Evolutionary conservation across 2,113 vertebrate genomes (phyloP).

Genomic region (Eulemur rufifrons): DNA sequence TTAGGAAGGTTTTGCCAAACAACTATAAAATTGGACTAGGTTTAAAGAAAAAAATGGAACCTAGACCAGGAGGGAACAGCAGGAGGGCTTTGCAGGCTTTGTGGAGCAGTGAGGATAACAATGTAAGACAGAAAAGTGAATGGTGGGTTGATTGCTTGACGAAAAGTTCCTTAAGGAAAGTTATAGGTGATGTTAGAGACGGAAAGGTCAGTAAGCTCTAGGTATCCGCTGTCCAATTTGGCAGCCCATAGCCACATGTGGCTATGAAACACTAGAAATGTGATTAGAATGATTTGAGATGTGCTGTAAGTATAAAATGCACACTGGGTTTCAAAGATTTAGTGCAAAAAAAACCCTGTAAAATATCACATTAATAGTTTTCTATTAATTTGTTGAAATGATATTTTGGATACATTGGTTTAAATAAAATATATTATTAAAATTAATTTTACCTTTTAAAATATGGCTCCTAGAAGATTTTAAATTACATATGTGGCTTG

Average conservation of each 20-base stretch:
- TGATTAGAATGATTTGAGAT: neutral
- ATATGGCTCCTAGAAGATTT: neutral
- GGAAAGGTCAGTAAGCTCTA: neutral
- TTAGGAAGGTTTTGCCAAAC: neutral
- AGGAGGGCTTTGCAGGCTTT: neutral
- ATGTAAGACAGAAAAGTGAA: neutral
- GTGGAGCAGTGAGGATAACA: neutral
- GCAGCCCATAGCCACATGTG: neutral
- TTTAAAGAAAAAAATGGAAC: neutral
- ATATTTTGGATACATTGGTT: neutral
- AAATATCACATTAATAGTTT: neutral
- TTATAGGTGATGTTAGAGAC: neutral
- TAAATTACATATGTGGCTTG: neutral
- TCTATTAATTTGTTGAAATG: neutral
- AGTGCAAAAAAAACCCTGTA: neutral
- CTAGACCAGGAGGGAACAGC: neutral
- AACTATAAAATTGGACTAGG: neutral
- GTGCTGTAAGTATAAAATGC: neutral
- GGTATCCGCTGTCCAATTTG: neutral
- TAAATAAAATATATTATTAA: neutral
- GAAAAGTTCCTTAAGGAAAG: neutral
- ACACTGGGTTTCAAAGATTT: neutral
- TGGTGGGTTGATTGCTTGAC: neutral
- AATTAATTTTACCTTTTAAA: slow-evolving; percentile 5
- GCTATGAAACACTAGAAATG: neutral